phyloP scores from a whole-genome alignment of 2,888 invertebrate species.

The Bugulina stolonifera region DNA sequence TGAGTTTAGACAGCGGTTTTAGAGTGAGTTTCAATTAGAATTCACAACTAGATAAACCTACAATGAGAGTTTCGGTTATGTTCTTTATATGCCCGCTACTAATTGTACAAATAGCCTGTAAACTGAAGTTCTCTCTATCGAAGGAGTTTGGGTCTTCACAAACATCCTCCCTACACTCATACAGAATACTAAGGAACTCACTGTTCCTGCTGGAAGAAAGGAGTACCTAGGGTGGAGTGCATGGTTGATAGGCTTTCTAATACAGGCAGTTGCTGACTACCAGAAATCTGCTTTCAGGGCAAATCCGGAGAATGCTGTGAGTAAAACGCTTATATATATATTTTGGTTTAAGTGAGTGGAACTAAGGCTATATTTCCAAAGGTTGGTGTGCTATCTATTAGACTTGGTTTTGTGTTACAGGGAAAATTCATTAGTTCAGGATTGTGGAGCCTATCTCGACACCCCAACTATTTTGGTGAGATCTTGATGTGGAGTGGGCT shows the following conservation, averaged over 20 bases:
- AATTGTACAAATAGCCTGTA: too few relatives aligned
- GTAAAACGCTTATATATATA: too few relatives aligned
- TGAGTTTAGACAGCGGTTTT: too few relatives aligned
- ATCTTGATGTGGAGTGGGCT: slow-evolving; percentile 49
- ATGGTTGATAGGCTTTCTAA: slow-evolving; percentile 45
- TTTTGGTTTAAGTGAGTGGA: too few relatives aligned
- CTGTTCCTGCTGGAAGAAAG: slow-evolving; percentile 38
- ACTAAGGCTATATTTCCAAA: too few relatives aligned
- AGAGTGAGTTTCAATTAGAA: too few relatives aligned
- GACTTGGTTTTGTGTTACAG: too few relatives aligned
- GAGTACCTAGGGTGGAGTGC: slow-evolving; percentile 52
- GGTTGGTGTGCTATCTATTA: too few relatives aligned
- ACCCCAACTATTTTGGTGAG: slow-evolving; percentile 52
- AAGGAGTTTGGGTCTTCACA: slow-evolving; percentile 52
- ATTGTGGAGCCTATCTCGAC: slow-evolving; percentile 45
- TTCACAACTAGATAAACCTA: too few relatives aligned
- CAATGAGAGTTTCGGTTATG: too few relatives aligned
- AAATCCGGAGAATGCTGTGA: slow-evolving; percentile 45
- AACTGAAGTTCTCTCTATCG: too few relatives aligned
- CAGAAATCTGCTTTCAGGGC: slow-evolving; percentile 45
- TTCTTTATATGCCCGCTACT: too few relatives aligned
- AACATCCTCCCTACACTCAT: slow-evolving; percentile 51
- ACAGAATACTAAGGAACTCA: slow-evolving; percentile 41
- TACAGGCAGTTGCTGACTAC: slow-evolving; percentile 44
- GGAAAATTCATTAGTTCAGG: slow-evolving; percentile 44